Conservation (phyloP, 2,113 vertebrate species). For the Silurus glanis region DNA sequence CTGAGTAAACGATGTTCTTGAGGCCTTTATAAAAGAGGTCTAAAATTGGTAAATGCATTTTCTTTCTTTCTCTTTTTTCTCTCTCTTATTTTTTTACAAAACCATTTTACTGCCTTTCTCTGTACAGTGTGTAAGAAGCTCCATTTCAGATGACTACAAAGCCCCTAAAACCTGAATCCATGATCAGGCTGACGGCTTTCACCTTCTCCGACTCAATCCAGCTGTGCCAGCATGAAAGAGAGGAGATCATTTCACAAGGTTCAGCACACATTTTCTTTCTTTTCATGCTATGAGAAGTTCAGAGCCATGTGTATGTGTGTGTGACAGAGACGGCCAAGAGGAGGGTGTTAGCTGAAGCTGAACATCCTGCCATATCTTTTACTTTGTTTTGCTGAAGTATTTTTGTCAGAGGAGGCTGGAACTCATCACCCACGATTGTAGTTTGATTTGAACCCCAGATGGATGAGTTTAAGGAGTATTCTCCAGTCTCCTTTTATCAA, state of each 20-base stretch:
- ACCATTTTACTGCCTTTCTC: slow-evolving; percentile 15
- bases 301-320: neutral
- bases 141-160: slow-evolving; percentile 18
- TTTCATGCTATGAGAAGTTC: neutral
- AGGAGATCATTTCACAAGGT: slow-evolving; percentile 52
- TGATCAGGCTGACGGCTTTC: slow-evolving; percentile 55
- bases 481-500: slow-evolving; percentile 20
- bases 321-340: neutral
- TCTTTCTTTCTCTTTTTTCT: neutral
- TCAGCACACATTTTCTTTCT: slow-evolving; percentile 19
- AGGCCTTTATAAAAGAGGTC: neutral
- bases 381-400: neutral
- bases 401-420: neutral
- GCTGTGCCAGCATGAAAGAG: slow-evolving; percentile 31
- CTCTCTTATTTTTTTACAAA: neutral
- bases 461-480: neutral
- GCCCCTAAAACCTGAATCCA: slow-evolving; percentile 47
- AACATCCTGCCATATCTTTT: slow-evolving; percentile 5
- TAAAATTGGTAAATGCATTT: neutral
- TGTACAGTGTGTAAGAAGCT: slow-evolving; percentile 20
- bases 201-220: slow-evolving; percentile 54
- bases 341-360: neutral
- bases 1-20: neutral
- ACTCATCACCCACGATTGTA: neutral
- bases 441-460: slow-evolving; percentile 18